A percentile compares a stretch with the other conserved stretches of the same genome.
phyloP scores from a whole-genome alignment of 2,113 vertebrate species.

The Nyctibius bracteatus region DNA sequence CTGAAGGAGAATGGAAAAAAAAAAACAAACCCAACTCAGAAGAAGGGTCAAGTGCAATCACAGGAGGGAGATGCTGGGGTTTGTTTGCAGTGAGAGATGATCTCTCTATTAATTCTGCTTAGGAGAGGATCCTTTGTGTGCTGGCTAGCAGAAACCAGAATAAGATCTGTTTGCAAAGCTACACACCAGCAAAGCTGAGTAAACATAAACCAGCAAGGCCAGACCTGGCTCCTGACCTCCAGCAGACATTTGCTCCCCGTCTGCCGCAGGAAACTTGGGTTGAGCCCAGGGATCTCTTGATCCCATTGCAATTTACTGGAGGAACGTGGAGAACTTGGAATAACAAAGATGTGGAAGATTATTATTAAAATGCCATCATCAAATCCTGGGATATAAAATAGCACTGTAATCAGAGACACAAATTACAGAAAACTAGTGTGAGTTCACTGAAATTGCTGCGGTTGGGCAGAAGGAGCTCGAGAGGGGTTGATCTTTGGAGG shows the following conservation, averaged over 20 bases:
- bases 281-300: not conserved
- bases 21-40: not conserved
- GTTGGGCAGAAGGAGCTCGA: not conserved
- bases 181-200: not conserved
- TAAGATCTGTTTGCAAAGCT: not conserved
- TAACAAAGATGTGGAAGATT: not conserved
- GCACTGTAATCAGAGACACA: not conserved
- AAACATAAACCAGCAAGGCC: not conserved
- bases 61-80: not conserved
- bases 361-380: not conserved
- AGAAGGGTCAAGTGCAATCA: conserved; percentile 9
- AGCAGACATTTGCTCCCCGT: not conserved
- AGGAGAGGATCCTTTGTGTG: not conserved
- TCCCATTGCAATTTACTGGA: not conserved
- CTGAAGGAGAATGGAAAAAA: not conserved
- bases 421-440: not conserved
- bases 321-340: not conserved
- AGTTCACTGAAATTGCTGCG: not conserved
- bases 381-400: not conserved
- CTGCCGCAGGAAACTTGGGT: not conserved
- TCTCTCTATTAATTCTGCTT: conserved; percentile 48
- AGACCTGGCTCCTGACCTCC: not conserved
- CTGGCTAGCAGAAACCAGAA: conserved; percentile 12
- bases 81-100: conserved; percentile 17
- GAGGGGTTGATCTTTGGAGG: not conserved